Evolutionary conservation across 1,140 invertebrate genomes (phyloP), one percentile per base, ranked within the genome.

Genomic region (Thereuonema tuberculata): DNA sequence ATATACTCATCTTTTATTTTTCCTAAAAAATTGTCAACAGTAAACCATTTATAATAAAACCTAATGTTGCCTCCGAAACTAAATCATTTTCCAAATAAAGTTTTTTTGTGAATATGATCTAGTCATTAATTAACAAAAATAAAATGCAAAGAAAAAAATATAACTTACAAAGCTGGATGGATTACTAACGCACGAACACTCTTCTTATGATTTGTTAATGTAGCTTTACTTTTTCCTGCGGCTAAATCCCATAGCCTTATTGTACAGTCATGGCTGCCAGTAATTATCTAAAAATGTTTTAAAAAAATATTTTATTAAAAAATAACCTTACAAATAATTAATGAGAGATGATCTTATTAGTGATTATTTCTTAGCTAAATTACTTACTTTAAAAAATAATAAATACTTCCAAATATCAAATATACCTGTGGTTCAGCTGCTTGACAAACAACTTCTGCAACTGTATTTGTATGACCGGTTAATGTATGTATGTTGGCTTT

Each of bases 191-290:
- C 84, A 61, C 96, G 78, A 0, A 99, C 94, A 67, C 93, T 96
- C 70, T 99, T 99, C 74, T 99, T 99, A 71, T 99, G 97, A 76
- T 99, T 97, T 0, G 97, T 99, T 0, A 99, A 75, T 5, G 96
- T 98, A 53, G 86, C 90, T 66, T 87, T 82, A 17, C 93, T 93
- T 74, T 92, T 93, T 59, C 96, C 97, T 15, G 92, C 89, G 9
- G 92, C 92, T 31, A 99, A 75, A 75, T 99, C 97, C 97, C 97
- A 99, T 23, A 99, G 74, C 21, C 97, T 78, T 60, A 99, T 77
- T 1, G 83, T 86, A 53, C 76, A 80, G 67, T 86, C 84, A 69
- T 85, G 83, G 64, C 79, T 82, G 31, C 82, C 81, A 24, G 84
- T 83, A 26, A 85, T 78, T 17, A 84, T 73, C 76, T 82, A 65